These are phyloP conservation scores for Percopsis transmontana DNA, from an alignment of 2,113 vertebrate genomes.

Conservation along the genomic window DNA sequence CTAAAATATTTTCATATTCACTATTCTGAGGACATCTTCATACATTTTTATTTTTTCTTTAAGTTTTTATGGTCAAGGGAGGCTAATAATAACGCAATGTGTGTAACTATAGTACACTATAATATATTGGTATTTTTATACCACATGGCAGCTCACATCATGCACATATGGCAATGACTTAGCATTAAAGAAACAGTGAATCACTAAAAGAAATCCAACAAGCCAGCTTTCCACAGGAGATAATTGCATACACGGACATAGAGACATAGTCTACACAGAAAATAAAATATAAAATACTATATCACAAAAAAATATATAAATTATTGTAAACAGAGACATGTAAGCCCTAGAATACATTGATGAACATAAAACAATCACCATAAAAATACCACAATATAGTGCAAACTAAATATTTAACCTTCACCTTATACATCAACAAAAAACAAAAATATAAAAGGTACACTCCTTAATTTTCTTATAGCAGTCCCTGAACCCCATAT, in stretches of 20 bases:
- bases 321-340: background rate
- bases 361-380: background rate
- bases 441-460: conserved; percentile 9
- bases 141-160: conserved; percentile 19
- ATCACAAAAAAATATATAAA: background rate
- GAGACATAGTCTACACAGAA: background rate
- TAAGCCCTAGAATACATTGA: conserved; percentile 2
- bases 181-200: conserved; percentile 1
- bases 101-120: background rate
- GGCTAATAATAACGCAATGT: background rate
- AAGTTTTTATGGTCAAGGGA: background rate
- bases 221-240: background rate
- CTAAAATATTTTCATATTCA: too few species aligned
- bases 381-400: background rate
- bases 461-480: too few species aligned
- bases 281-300: background rate
- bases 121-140: conserved; percentile 1
- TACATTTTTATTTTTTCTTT: too few species aligned
- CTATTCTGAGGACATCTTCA: too few species aligned
- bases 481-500: conserved; percentile 15
- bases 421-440: conserved; percentile 7
- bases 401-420: too few species aligned
- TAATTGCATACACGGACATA: too few species aligned
- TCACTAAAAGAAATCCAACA: background rate
- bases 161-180: conserved; percentile 37